phyloP scores from a whole-genome alignment of 2,113 vertebrate species.

The Lophochroa leadbeateri region DNA sequence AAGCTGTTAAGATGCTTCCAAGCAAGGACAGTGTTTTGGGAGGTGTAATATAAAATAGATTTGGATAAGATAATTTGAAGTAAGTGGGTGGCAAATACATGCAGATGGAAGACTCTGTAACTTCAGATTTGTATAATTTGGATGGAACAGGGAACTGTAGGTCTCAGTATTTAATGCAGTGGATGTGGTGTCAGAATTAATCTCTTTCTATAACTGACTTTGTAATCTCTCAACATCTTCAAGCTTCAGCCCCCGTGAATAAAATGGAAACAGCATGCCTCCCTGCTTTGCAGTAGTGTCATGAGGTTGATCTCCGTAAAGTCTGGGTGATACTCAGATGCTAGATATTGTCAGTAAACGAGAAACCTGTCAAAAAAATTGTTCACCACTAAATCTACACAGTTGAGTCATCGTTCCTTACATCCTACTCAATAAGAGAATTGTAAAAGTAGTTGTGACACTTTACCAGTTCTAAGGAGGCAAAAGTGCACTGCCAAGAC shows the following conservation, averaged over 20 bases:
- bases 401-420: conserved; percentile 45
- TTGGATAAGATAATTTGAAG: conserved; percentile 27
- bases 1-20: background rate
- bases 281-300: background rate
- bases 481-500: conserved; percentile 23
- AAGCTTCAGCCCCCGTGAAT: background rate
- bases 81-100: conserved; percentile 42
- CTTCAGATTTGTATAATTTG: conserved; percentile 19
- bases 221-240: conserved; percentile 16
- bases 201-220: conserved; percentile 36
- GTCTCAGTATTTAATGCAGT: background rate
- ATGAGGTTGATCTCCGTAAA: background rate
- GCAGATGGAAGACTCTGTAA: conserved; percentile 26
- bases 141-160: conserved; percentile 1
- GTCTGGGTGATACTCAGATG: background rate
- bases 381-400: conserved; percentile 6
- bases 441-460: conserved; percentile 30
- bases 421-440: conserved; percentile 13
- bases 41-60: conserved; percentile 19
- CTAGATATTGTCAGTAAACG: background rate
- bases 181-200: conserved; percentile 45
- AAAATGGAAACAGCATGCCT: background rate
- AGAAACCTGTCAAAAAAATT: conserved; percentile 52
- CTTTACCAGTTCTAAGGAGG: background rate
- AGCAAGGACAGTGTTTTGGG: background rate